These are phyloP conservation scores for Mustelus asterias DNA, from an alignment of 2,113 vertebrate species.

Conservation along the genomic window DNA sequence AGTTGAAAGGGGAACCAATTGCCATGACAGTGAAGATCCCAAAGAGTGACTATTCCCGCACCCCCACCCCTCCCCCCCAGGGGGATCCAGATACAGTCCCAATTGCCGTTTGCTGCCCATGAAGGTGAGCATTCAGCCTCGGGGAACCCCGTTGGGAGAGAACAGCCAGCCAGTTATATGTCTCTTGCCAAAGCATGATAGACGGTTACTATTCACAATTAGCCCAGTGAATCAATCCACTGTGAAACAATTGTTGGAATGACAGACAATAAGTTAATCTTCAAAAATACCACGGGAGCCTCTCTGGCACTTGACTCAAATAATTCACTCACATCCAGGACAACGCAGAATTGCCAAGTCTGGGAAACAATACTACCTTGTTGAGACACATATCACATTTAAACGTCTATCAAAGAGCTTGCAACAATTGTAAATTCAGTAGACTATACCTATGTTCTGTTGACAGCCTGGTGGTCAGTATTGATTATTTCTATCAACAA, in stretches of 20 bases:
- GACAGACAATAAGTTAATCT: neutral
- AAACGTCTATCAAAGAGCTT: neutral
- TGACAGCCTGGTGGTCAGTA: constrained; percentile 15
- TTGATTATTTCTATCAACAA: constrained; percentile 18
- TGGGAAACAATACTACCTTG: constrained; percentile 15
- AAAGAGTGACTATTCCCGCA: too few species aligned
- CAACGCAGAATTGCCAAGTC: neutral
- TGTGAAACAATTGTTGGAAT: neutral
- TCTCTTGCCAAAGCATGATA: neutral
- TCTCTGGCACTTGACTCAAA: neutral
- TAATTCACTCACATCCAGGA: neutral
- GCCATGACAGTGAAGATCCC: too few species aligned
- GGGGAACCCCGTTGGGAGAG: too few species aligned
- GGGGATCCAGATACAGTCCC: too few species aligned
- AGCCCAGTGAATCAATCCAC: neutral
- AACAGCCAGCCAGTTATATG: neutral
- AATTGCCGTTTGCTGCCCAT: neutral
- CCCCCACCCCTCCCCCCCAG: too few species aligned
- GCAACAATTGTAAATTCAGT: constrained; percentile 4
- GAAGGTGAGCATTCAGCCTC: too few species aligned
- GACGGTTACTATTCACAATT: neutral
- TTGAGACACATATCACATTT: neutral
- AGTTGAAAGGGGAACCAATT: too few species aligned
- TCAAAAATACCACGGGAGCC: neutral
- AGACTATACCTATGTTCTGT: neutral